These are phyloP conservation scores for Andrena camellia DNA, from an alignment of 2,888 invertebrate species.

Conservation along the genomic window DNA sequence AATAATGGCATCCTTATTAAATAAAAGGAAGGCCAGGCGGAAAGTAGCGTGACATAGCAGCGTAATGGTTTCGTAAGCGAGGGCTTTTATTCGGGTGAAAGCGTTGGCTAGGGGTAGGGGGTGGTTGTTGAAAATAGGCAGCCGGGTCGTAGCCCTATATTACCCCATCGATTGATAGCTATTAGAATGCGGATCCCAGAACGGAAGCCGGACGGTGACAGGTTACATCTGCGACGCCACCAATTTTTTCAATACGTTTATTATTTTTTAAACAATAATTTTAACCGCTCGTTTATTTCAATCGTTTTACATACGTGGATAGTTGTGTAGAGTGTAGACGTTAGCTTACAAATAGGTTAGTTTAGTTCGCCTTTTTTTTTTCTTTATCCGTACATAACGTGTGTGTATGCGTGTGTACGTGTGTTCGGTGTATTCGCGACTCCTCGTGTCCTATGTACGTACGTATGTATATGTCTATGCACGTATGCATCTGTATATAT, in stretches of 20 bases:
- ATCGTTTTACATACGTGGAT: slow-evolving; percentile 84
- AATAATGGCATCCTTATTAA: slow-evolving; percentile 48
- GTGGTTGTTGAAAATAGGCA: slow-evolving; percentile 22
- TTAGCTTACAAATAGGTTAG: slow-evolving; percentile 84
- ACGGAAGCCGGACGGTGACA: slow-evolving; percentile 21
- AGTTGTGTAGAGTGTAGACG: slow-evolving; percentile 82
- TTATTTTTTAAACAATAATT: slow-evolving; percentile 85
- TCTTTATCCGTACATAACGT: slow-evolving; percentile 78
- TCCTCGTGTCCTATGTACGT: slow-evolving; percentile 19
- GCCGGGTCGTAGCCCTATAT: background rate
- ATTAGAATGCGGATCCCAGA: background rate
- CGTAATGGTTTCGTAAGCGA: slow-evolving; percentile 25
- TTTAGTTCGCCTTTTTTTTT: slow-evolving; percentile 70
- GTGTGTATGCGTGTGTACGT: slow-evolving; percentile 31
- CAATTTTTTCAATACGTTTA: slow-evolving; percentile 75
- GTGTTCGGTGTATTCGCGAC: no score
- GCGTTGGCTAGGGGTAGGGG: background rate
- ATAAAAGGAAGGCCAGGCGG: background rate
- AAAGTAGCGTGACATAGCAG: slow-evolving; percentile 19
- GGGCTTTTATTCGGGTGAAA: slow-evolving; percentile 11
- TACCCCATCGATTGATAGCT: slow-evolving; percentile 13
- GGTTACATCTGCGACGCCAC: slow-evolving; percentile 39
- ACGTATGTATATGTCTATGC: slow-evolving; percentile 55
- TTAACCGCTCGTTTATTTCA: slow-evolving; percentile 84
- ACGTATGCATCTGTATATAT: slow-evolving; percentile 44